Evolutionary conservation across 2,888 invertebrate species (phyloP), one percentile per base, ranked within the genome.

Genomic region (Erpobdella octoculata): DNA sequence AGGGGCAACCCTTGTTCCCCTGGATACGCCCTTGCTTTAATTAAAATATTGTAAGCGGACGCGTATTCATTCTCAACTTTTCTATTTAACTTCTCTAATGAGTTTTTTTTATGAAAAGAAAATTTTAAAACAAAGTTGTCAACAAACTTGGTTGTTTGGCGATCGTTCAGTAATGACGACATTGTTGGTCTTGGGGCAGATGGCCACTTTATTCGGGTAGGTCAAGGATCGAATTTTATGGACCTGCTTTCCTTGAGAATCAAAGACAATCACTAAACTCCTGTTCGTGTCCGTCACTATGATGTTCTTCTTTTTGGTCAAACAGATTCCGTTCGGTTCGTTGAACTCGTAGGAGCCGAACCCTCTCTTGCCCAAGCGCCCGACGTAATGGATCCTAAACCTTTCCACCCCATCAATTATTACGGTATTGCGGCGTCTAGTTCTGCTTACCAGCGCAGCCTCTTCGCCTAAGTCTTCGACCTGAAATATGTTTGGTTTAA

Each of bases 341-440:
- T 98, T 98, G 83, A 99, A 99, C 84, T 98, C 98, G 28, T 81
- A 81, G 61, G 81, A 81, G 73, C 80, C 78, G 0, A 96, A 95
- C 6, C 98, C 98, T 80, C 97, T 99, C 83, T 99, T 98, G 3
- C 98, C 98, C 84, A 98, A 98, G 85, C 97, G 97, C 87, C 97
- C 97, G 82, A 97, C 96, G 83, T 98, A 98, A 79, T 96, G 97
- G 97, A 98, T 99, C 85, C 98, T 98, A 83, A 96, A 96, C 41
- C 98, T 89, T 84, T 97, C 96, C 78, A 98, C 95, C 85, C 97
- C 95, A 28, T 53, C 28, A 8, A 53, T 53, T 21, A 28, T 53
- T 8, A 53, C 53, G 21, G 53, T 53, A 25, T 53, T 53, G 53
- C 53, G 53, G 28, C 53, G 53, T 8, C 53, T 53, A 5, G 28